Conservation (phyloP, 2,113 vertebrate species). For the Capra hircus region DNA sequence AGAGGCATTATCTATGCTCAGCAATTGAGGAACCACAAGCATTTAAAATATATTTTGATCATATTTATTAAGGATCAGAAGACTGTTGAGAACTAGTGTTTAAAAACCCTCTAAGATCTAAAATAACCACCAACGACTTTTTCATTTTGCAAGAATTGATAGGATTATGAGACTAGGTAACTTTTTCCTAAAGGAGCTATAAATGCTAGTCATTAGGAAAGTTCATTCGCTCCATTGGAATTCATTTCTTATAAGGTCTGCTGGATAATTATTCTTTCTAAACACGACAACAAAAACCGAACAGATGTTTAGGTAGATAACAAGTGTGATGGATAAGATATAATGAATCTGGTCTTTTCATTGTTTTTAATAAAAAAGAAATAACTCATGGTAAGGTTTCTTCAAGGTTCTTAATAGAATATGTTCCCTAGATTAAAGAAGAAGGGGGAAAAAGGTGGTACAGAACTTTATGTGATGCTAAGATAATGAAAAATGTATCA, state of each 20-base stretch:
- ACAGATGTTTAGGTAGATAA: slow-evolving; percentile 78
- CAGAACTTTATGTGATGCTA: slow-evolving; percentile 77
- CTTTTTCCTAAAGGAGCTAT: slow-evolving; percentile 62
- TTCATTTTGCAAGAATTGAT: slow-evolving; percentile 62
- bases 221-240: slow-evolving; percentile 55
- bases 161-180: slow-evolving; percentile 63
- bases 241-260: slow-evolving; percentile 76
- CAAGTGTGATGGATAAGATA: slow-evolving; percentile 69
- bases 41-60: slow-evolving; percentile 60
- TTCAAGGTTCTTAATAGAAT: slow-evolving; percentile 75
- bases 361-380: slow-evolving; percentile 80
- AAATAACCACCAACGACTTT: slow-evolving; percentile 47
- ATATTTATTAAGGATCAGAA: slow-evolving; percentile 62
- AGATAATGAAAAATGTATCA: slow-evolving; percentile 86
- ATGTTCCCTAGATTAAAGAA: slow-evolving; percentile 76
- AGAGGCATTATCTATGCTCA: background rate
- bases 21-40: background rate
- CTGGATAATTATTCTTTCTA: slow-evolving; percentile 75
- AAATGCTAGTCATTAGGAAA: slow-evolving; percentile 57
- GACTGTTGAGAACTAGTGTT: slow-evolving; percentile 48
- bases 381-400: slow-evolving; percentile 74
- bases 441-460: slow-evolving; percentile 51
- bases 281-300: slow-evolving; percentile 71
- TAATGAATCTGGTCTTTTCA: slow-evolving; percentile 74
- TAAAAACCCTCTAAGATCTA: slow-evolving; percentile 51